Evolutionary conservation across 2,888 invertebrate genomes (phyloP), one percentile per base, ranked within the genome.

Genomic region (Philereme transversata): DNA sequence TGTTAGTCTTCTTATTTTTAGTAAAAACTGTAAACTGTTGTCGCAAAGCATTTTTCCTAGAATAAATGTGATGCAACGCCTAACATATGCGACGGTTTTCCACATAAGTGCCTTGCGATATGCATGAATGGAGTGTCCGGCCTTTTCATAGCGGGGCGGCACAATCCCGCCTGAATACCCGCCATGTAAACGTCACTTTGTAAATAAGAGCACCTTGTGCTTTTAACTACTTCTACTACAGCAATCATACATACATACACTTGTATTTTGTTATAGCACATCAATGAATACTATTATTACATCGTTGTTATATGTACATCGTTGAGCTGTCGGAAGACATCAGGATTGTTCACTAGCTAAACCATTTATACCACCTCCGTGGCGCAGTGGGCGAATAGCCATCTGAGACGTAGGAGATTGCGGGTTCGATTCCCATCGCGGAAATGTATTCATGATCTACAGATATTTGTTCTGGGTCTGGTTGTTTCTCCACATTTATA

Each of bases 51-150:
- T 45, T 7, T 5, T 3, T 41, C 4, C 9, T 41, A 10, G 10
- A 10, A 45, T 45, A 45, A 45, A 45, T 45, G 45, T 45, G 45
- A 11, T 45, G 22, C 46, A 22, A n/a, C 45, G 38, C 36, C 6
- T 36, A 52, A 52, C 47, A 53, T 44, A 50, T 53, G 48, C 45
- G 43, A 44, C 74, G 73, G 80, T 82, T 83, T 86, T 82, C 82
- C 82, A 78, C 83, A 76, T 79, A 79, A 81, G 81, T 83, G 78
- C 80, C 62, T 4, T 46, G 70, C 73, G 84, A 83, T 84, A 84
- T 82, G 83, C 86, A 84, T 85, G 87, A 88, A 85, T 87, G 78
- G 83, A 86, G 82, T 89, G 89, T 88, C 90, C 89, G 80, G 83
- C 72, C 84, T 83, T 85, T 89, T 88, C 87, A 88, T 74, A 79